Evolutionary conservation across 2,888 invertebrate species (phyloP), one percentile per base, ranked within the genome.

Genomic region (Hanleya hanleyi): DNA sequence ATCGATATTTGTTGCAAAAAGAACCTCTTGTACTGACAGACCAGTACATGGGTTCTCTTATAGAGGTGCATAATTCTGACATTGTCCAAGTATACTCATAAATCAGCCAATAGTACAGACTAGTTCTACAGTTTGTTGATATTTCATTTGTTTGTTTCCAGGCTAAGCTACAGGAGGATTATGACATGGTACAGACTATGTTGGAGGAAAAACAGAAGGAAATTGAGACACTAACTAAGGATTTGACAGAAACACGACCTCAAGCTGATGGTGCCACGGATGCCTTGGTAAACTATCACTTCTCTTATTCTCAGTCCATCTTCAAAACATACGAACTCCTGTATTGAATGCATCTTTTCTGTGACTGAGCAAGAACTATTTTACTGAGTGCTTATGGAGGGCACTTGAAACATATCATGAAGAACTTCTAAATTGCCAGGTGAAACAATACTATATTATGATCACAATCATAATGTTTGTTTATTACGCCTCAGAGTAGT

Each of bases 81-180:
- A n/a, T n/a, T n/a, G n/a, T n/a, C n/a, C n/a, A n/a, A n/a, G n/a
- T n/a, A n/a, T n/a, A n/a, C n/a, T n/a, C n/a, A n/a, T n/a, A n/a
- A n/a, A n/a, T n/a, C n/a, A n/a, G n/a, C n/a, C n/a, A n/a, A n/a
- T n/a, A n/a, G n/a, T n/a, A n/a, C n/a, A n/a, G n/a, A n/a, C n/a
- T 12, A 15, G 47, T 41, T 41, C n/a, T 41, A 12, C 57, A 18
- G 26, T 18, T 51, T 61, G 29, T 61, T 12, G 51, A 12, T 18
- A 9, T 38, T 64, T 49, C 9, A 6, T 29, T 26, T 6, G 22
- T 51, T 68, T 38, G 29, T 62, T 79, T 79, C 47, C 79, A 89
- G 89, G 81, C 77, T 57, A 88, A 88, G 70, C 84, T 90, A 0
- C 89, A 90, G 76, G 88, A 90, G 66, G 91, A 91, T 79, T 90